Conservation (phyloP, 2,888 invertebrate species). For the Agrochola litura region DNA sequence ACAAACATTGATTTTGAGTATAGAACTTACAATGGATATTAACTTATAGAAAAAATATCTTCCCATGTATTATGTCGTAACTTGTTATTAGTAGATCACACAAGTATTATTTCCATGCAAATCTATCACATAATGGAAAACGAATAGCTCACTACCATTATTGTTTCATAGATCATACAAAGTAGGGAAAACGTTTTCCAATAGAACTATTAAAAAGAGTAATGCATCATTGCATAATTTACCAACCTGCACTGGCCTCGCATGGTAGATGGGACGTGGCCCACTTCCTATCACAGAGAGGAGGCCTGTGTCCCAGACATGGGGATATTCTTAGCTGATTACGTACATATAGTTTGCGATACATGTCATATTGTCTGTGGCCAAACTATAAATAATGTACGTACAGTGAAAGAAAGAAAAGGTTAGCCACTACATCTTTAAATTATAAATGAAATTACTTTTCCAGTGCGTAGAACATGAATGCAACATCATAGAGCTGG, state of each 20-base stretch:
- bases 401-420: background rate
- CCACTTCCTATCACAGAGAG: too few relatives aligned
- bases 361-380: background rate
- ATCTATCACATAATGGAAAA: too few relatives aligned
- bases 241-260: too few relatives aligned
- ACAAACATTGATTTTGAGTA: constrained; percentile 9
- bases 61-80: background rate
- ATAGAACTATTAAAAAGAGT: too few relatives aligned
- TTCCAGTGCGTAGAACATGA: constrained; percentile 93
- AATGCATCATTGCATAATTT: background rate
- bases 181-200: background rate
- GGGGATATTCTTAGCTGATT: too few relatives aligned
- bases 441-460: background rate
- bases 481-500: constrained; percentile 94
- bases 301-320: too few relatives aligned
- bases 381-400: background rate
- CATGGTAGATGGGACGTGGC: too few relatives aligned
- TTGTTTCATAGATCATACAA: background rate
- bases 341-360: too few relatives aligned
- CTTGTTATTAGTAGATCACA: background rate
- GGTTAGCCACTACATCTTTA: background rate
- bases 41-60: background rate
- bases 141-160: background rate
- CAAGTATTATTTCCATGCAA: background rate
- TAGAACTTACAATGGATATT: background rate